Conservation (phyloP, 1,140 invertebrate species). For the Plutomurus gul region DNA sequence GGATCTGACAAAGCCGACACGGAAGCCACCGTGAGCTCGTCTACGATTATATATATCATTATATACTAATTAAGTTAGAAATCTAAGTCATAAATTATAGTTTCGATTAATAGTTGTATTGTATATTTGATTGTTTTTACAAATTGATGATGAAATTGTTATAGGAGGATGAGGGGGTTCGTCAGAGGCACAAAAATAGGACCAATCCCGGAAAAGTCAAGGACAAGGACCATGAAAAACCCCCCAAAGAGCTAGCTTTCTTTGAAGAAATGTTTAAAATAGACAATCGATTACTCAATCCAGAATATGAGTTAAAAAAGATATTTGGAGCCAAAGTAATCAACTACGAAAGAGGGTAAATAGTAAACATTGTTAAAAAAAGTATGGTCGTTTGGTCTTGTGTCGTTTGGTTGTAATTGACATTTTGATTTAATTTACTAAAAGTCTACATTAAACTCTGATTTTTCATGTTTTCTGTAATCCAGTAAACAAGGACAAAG, state of each 20-base stretch:
- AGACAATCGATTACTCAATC: conserved; percentile 76
- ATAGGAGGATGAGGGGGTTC: conserved; percentile 70
- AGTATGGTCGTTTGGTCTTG: too few relatives aligned
- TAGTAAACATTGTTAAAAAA: background rate
- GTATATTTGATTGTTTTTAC: too few relatives aligned
- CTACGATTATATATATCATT: background rate
- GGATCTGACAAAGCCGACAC: background rate
- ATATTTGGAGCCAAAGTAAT: conserved; percentile 83
- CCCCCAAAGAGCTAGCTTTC: conserved; percentile 58
- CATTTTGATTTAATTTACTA: too few relatives aligned
- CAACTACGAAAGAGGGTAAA: conserved; percentile 68
- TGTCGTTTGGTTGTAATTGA: too few relatives aligned
- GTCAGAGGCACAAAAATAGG: conserved; percentile 75
- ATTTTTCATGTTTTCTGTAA: conserved; percentile 9
- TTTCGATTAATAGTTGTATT: too few relatives aligned
- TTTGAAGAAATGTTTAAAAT: conserved; percentile 60
- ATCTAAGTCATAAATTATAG: too few relatives aligned
- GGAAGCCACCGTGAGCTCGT: conserved; percentile 26
- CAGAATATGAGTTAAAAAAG: conserved; percentile 79
- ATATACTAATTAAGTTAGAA: too few relatives aligned
- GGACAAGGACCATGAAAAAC: conserved; percentile 52
- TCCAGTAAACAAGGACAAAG: conserved; percentile 32
- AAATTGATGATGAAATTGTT: too few relatives aligned
- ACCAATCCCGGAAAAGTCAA: conserved; percentile 57
- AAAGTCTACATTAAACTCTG: too few relatives aligned